Percentiles rank a stretch among this genome's conserved stretches.
These are phyloP conservation scores for Sylvicola fuscatus DNA, from an alignment of 2,888 invertebrate genomes.

Conservation along the genomic window DNA sequence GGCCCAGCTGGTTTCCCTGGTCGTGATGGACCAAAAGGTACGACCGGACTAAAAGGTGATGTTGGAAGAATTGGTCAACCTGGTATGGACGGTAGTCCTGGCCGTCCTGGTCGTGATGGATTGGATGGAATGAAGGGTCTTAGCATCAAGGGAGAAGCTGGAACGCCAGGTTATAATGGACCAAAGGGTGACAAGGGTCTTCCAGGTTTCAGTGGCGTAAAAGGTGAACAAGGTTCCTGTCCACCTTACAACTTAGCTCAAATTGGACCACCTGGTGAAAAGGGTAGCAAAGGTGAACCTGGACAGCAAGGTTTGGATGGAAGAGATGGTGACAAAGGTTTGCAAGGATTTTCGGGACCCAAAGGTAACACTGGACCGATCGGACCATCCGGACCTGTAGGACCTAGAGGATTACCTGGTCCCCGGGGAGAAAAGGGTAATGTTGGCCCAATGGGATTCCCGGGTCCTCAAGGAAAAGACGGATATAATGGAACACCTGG, in stretches of 20 bases:
- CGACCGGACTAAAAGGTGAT: slow-evolving; percentile 42
- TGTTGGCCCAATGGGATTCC: slow-evolving; percentile 52
- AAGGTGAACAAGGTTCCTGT: slow-evolving; percentile 42
- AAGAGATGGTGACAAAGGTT: slow-evolving; percentile 38
- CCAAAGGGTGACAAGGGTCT: slow-evolving; percentile 37
- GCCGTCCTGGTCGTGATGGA: slow-evolving; percentile 33
- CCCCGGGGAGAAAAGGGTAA: slow-evolving; percentile 64
- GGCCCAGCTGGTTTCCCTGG: slow-evolving; percentile 51
- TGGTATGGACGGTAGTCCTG: slow-evolving; percentile 53
- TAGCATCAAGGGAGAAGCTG: slow-evolving; percentile 56
- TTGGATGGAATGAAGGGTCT: slow-evolving; percentile 30
- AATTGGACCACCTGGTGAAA: slow-evolving; percentile 34
- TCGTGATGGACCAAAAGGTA: slow-evolving; percentile 45
- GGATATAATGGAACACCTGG: slow-evolving; percentile 41
- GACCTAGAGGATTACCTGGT: slow-evolving; percentile 56
- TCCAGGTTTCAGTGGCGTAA: slow-evolving; percentile 35
- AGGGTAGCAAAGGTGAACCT: slow-evolving; percentile 38
- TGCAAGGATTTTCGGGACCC: slow-evolving; percentile 34
- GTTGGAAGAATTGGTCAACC: slow-evolving; percentile 45
- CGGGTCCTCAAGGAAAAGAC: slow-evolving; percentile 44
- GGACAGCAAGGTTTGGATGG: slow-evolving; percentile 39
- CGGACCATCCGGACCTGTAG: slow-evolving; percentile 42
- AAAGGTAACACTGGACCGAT: slow-evolving; percentile 37
- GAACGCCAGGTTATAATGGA: slow-evolving; percentile 38
- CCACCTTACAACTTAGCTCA: slow-evolving; percentile 26